These are phyloP conservation scores for Yponomeuta malinellus DNA, from an alignment of 2,888 invertebrate genomes.

Conservation along the genomic window DNA sequence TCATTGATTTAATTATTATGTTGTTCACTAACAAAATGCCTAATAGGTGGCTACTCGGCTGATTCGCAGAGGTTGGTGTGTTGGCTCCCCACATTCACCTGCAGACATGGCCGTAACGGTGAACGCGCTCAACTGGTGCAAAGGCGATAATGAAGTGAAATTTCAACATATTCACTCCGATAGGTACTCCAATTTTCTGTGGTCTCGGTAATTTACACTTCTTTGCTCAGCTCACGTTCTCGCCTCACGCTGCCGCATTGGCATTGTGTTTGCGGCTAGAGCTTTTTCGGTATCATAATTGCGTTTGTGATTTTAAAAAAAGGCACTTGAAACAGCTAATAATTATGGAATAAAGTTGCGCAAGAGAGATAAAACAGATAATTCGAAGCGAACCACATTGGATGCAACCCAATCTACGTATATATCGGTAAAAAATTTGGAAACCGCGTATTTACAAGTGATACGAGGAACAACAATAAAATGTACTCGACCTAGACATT, in stretches of 20 bases:
- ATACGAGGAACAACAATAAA: slow-evolving; percentile 12
- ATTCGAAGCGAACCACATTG: background rate
- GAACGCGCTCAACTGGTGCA: background rate
- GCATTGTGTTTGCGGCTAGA: background rate
- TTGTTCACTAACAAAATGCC: background rate
- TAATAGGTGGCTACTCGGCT: background rate
- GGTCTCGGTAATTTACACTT: slow-evolving; percentile 44
- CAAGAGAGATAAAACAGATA: background rate
- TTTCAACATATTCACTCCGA: slow-evolving; percentile 19
- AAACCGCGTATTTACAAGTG: slow-evolving; percentile 3
- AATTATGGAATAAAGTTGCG: background rate
- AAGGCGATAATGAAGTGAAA: slow-evolving; percentile 38
- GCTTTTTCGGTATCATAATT: background rate
- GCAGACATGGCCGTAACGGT: slow-evolving; percentile 1
- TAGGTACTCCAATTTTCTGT: slow-evolving; percentile 28
- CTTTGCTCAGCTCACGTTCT: slow-evolving; percentile 35
- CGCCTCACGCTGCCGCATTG: slow-evolving; percentile 20
- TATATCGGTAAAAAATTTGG: background rate
- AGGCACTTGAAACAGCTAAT: background rate
- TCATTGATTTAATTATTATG: background rate
- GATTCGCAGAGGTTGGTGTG: background rate
- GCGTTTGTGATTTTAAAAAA: background rate
- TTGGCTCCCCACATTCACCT: background rate
- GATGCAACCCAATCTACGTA: background rate
- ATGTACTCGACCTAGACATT: slow-evolving; percentile 64